Base-by-base conservation (phyloP, 2,113 vertebrate genomes). In the Struthidea cinerea region DNA sequence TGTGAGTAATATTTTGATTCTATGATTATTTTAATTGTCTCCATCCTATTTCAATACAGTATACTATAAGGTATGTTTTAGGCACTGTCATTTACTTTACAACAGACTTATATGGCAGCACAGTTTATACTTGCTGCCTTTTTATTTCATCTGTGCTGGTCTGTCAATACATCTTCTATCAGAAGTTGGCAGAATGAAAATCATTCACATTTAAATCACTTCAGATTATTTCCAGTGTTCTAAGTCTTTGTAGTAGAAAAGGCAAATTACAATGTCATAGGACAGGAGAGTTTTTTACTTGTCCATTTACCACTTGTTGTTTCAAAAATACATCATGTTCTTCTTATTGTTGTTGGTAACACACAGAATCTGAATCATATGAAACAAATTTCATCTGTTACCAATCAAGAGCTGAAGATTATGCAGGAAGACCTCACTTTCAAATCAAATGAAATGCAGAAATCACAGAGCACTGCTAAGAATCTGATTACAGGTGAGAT, bases 351-450 rank as follows among this genome's bases (percentile, higher is more conserved):
- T 94, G 73, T 63, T 96, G 67, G 60, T 65, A 78, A 97, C 81
- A 69, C 86, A n/a, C 93, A 99, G 99, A 99, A 98, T 98, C 98
- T 99, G 98, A 97, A 98, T 96, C 98, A 97, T 73, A 98, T 99
- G 87, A 98, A 98, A 85, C 98, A 99, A 84, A 98, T 99, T 90
- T 99, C 99, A 6, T 98, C 98, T 21, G 97, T 99, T 77, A 99
- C 98, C 11, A 98, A 98, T 94, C 98, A 98, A 91, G 99, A 99
- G 73, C 97, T 99, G 84, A 99, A 98, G 95, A 98, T 98, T 91
- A 99, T 99, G 98, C 99, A 99, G 94, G 99, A 99, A 88, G 99
- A 99, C 91, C 98, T 99, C 91, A 98, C 97, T 94, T 99, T 99
- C 97, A 99, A 99, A 96, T 99, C 99, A 96, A 99, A 97, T 1